Evolutionary conservation across 2,113 vertebrate genomes (phyloP), one percentile per base, ranked within the genome.

Genomic region (Corythornis madagascariensis): DNA sequence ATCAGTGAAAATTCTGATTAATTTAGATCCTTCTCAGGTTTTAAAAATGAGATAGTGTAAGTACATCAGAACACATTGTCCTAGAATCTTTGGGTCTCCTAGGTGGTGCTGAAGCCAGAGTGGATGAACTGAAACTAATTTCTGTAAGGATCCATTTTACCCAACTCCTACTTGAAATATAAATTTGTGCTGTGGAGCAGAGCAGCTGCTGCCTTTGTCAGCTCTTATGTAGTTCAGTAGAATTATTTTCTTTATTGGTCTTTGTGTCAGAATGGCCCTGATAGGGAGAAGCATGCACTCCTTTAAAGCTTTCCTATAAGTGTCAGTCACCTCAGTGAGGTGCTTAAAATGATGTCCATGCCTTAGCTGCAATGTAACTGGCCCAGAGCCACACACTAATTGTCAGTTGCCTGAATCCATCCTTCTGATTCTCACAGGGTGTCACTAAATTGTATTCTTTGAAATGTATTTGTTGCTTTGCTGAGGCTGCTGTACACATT

Each of bases 101-200:
- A 7, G 25, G 4, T 1, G 17, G 52, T 2, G 0, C 1, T 42
- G 26, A 2, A 25, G 17, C 3, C 4, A 16, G 60, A 60, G 56
- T 4, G 38, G 85, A 61, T 69, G 64, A 71, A 18, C 50, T 29
- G 66, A 66, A 84, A 66, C 50, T 63, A 75, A 63, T 88, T 89
- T 81, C 48, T 55, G 10, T 74, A 22, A 45, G 56, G 81, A 67
- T 86, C 72, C 19, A 3, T 71, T 74, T 80, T 91, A 18, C 63
- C 55, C 60, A 24, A 1, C 5, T 45, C 48, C 71, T 35, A 8
- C 91, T 75, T 40, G 48, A 73, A 80, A 29, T 73, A 85, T 8
- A 45, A 35, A 38, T 86, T 45, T 92, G 71, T 52, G 66, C 25
- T 7, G 16, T 50, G 57, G 35, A 65, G 78, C 69, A 35, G 33